Conservation (phyloP, 2,888 invertebrate genomes). For the Listrodromus nycthemerus region DNA sequence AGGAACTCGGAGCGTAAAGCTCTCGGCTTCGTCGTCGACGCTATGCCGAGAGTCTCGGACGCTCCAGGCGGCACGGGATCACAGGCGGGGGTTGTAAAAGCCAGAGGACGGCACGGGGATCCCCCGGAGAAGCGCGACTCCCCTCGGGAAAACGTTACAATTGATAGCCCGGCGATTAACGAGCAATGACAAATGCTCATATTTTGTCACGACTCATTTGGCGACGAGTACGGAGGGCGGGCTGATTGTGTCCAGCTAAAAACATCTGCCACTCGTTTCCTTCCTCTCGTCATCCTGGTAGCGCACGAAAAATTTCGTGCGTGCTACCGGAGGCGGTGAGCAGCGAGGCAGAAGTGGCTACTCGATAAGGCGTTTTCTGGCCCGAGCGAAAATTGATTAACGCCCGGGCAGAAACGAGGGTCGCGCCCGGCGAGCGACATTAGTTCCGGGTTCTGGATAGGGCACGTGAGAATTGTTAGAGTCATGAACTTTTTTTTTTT, state of each 20-base stretch:
- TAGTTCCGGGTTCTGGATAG: slow-evolving; percentile 74
- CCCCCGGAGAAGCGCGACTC: slow-evolving; percentile 1
- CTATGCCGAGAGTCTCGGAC: slow-evolving; percentile 52
- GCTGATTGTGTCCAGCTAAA: slow-evolving; percentile 26
- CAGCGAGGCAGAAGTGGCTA: slow-evolving; percentile 52
- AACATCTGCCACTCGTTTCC: slow-evolving; percentile 45
- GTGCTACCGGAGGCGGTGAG: slow-evolving; percentile 44
- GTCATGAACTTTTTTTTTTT: not conserved
- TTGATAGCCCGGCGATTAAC: slow-evolving; percentile 53
- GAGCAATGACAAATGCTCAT: slow-evolving; percentile 58
- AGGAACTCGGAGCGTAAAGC: slow-evolving; percentile 56
- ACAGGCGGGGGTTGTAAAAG: slow-evolving; percentile 18
- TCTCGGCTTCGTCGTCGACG: slow-evolving; percentile 33
- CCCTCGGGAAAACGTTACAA: not conserved
- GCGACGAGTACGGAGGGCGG: slow-evolving; percentile 11
- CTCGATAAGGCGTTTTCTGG: slow-evolving; percentile 62
- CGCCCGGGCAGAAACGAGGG: slow-evolving; percentile 68
- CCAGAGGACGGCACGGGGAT: not conserved
- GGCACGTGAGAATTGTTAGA: not conserved
- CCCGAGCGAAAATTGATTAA: slow-evolving; percentile 79
- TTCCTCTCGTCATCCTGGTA: slow-evolving; percentile 41
- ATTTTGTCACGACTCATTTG: slow-evolving; percentile 57
- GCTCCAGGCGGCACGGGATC: slow-evolving; percentile 15
- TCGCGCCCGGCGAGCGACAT: slow-evolving; percentile 71
- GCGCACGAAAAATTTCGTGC: slow-evolving; percentile 2